Evolutionary conservation across 2,888 invertebrate species (phyloP).

Genomic region (Sylvicola fuscatus): DNA sequence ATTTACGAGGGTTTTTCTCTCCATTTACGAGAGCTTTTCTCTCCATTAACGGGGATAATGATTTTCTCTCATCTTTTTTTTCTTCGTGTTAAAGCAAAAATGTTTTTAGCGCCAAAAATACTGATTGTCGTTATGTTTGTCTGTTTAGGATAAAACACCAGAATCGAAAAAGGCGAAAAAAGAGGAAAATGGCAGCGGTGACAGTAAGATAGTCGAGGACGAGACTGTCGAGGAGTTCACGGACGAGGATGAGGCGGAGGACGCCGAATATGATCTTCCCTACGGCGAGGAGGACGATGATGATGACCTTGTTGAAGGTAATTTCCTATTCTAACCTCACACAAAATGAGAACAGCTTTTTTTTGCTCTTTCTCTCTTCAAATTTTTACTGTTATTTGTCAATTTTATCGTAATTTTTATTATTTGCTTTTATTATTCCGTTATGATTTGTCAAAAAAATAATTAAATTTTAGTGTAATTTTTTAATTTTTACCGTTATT

Average conservation of each 20-base stretch:
- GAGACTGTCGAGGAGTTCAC: slow-evolving; percentile 19
- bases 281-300: slow-evolving; percentile 20
- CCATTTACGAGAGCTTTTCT: too few species aligned
- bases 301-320: slow-evolving; percentile 8
- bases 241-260: slow-evolving; percentile 24
- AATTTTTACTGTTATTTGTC: too few species aligned
- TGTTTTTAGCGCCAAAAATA: too few species aligned
- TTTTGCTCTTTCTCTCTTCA: too few species aligned
- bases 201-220: slow-evolving; percentile 19
- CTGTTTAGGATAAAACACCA: slow-evolving; percentile 19
- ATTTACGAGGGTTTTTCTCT: too few species aligned
- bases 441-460: not conserved
- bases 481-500: too few species aligned
- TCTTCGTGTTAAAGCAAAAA: too few species aligned
- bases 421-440: not conserved
- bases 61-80: too few species aligned
- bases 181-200: slow-evolving; percentile 14
- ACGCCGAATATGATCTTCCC: slow-evolving; percentile 24
- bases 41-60: too few species aligned
- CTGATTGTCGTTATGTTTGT: not conserved
- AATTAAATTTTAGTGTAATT: too few species aligned
- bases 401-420: too few species aligned
- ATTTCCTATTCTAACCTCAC: slow-evolving; percentile 1
- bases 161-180: slow-evolving; percentile 26
- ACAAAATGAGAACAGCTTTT: not conserved